These are phyloP conservation scores for Notiomystis cincta DNA, from an alignment of 2,113 vertebrate genomes.

Conservation along the genomic window DNA sequence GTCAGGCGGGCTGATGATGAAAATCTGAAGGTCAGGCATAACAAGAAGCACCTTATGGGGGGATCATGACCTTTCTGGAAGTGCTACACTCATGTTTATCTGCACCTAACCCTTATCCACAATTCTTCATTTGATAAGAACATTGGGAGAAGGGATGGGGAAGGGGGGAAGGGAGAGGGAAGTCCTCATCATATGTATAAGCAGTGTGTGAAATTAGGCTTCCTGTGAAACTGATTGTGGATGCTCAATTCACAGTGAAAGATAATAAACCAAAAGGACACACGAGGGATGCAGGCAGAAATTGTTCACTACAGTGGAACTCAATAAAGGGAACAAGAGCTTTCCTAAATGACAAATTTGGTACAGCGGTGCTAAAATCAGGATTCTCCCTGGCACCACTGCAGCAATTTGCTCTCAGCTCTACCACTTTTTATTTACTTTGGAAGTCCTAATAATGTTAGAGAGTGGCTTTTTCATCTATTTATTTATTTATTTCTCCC, in stretches of 20 bases:
- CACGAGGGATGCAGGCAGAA: constrained; percentile 78
- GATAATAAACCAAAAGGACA: constrained; percentile 80
- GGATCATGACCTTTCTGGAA: constrained; percentile 90
- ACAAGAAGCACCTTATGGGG: constrained; percentile 97
- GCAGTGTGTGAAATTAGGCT: constrained; percentile 77
- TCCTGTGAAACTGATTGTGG: constrained; percentile 73
- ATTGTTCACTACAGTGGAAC: constrained; percentile 78
- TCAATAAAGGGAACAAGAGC: constrained; percentile 80
- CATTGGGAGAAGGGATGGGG: constrained; percentile 52
- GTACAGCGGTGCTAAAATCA: constrained; percentile 77
- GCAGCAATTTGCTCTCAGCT: constrained; percentile 60
- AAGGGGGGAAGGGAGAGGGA: constrained; percentile 20
- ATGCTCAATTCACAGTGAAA: constrained; percentile 75
- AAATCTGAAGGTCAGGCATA: constrained; percentile 99
- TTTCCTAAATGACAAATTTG: constrained; percentile 82
- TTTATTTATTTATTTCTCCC: constrained; percentile 48
- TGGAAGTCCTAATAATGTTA: constrained; percentile 71
- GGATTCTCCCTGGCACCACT: constrained; percentile 63
- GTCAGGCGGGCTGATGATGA: constrained; percentile 94
- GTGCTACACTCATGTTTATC: constrained; percentile 99
- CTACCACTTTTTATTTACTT: constrained; percentile 78
- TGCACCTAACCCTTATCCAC: constrained; percentile 98
- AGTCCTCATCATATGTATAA: constrained; percentile 74
- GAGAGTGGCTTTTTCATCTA: constrained; percentile 29
- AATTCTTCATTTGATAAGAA: constrained; percentile 99